Evolutionary conservation across 2,888 invertebrate species (phyloP).

Genomic region (Nemoura dubitans): DNA sequence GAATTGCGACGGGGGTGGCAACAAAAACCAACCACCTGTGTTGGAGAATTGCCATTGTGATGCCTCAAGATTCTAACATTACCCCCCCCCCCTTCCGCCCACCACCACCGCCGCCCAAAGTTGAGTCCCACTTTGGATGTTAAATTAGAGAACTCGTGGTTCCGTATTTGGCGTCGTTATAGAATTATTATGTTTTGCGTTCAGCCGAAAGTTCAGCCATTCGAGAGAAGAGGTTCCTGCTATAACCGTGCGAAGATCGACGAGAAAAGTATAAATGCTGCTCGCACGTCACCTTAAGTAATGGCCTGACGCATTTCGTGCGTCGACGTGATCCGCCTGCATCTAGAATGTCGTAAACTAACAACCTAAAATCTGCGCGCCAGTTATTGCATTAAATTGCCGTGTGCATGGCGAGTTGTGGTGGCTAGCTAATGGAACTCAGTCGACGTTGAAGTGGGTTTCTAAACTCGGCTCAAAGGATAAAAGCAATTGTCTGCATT

Average conservation of each 20-base stretch:
- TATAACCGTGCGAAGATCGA: background rate
- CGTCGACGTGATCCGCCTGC: background rate
- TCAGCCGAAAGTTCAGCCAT: background rate
- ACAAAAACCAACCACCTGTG: constrained; percentile 12
- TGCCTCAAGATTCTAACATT: background rate
- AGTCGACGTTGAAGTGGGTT: background rate
- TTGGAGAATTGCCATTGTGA: background rate
- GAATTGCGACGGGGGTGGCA: background rate
- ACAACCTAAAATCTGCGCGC: background rate
- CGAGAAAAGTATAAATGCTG: background rate
- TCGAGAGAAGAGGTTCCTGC: background rate
- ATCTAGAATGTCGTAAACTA: background rate
- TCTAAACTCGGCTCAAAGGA: background rate
- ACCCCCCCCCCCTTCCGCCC: too few relatives aligned
- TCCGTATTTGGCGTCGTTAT: background rate
- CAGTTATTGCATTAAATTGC: background rate
- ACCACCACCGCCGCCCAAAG: too few relatives aligned
- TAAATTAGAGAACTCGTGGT: background rate
- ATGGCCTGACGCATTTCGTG: background rate
- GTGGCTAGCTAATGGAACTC: background rate
- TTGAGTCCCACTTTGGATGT: background rate
- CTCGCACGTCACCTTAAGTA: background rate
- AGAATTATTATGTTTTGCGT: constrained; percentile 3
- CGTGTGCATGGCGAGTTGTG: background rate
- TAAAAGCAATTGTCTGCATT: background rate